phyloP scores from a whole-genome alignment of 2,888 invertebrate species.

The Drosophila colorata region DNA sequence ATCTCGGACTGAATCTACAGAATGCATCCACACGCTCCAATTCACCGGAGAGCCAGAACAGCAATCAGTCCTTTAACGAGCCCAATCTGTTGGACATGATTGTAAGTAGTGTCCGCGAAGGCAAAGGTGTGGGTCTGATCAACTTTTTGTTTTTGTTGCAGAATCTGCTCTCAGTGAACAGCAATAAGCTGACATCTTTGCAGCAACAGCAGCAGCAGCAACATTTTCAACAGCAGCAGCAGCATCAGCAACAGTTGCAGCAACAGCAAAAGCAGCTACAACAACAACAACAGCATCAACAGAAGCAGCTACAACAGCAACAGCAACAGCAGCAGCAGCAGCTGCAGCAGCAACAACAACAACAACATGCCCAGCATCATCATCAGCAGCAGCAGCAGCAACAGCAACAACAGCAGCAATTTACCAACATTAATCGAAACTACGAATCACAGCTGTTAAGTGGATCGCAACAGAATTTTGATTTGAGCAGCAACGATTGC shows the following conservation, averaged over 20 bases:
- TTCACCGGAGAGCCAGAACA: constrained; percentile 84
- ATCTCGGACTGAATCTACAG: constrained; percentile 61
- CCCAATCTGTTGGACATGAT: constrained; percentile 84
- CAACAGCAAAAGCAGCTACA: constrained; percentile 44
- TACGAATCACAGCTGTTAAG: constrained; percentile 55
- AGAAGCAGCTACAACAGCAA: constrained; percentile 31
- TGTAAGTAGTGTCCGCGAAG: constrained; percentile 63
- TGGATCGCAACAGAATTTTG: constrained; percentile 69
- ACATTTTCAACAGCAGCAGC: constrained; percentile 51
- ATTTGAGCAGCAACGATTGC: constrained; percentile 56
- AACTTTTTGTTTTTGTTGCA: constrained; percentile 31
- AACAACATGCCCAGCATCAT: constrained; percentile 18
- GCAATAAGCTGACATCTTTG: constrained; percentile 66
- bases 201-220: constrained; percentile 59
- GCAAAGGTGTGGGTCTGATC: background rate
- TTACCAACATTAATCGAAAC: constrained; percentile 54
- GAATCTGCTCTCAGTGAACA: constrained; percentile 81
- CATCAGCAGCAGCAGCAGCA: constrained; percentile 39
- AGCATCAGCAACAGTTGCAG: constrained; percentile 13
- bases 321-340: constrained; percentile 56
- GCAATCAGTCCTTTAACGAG: constrained; percentile 82
- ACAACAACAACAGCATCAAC: constrained; percentile 60
- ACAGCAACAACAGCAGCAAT: constrained; percentile 57
- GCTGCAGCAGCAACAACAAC: constrained; percentile 50
- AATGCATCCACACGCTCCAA: constrained; percentile 83